Conservation (phyloP, 2,888 invertebrate genomes). For the Stictocephala bisonia region DNA sequence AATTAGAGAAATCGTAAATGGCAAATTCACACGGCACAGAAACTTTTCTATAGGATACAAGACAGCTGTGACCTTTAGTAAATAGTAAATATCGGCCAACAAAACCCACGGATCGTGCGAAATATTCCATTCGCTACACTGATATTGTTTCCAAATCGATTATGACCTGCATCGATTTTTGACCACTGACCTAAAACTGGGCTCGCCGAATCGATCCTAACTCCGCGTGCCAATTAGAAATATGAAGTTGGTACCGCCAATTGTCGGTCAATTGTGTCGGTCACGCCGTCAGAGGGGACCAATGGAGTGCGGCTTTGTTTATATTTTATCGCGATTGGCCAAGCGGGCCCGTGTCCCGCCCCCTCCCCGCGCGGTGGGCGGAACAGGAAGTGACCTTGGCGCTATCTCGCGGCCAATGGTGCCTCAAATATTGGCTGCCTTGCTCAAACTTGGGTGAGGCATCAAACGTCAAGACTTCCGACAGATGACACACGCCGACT, state of each 20-base stretch:
- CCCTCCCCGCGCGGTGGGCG: slow-evolving; percentile 20
- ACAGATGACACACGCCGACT: too few relatives aligned
- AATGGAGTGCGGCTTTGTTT: slow-evolving; percentile 27
- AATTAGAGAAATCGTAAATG: too few relatives aligned
- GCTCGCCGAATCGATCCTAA: background rate
- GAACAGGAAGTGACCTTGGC: slow-evolving; percentile 34
- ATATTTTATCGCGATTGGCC: slow-evolving; percentile 38
- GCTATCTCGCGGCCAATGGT: slow-evolving; percentile 28
- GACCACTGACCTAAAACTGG: slow-evolving; percentile 4
- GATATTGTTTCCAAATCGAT: slow-evolving; percentile 28
- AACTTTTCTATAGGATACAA: too few relatives aligned
- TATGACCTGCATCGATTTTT: background rate
- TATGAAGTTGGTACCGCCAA: background rate
- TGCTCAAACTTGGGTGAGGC: too few relatives aligned
- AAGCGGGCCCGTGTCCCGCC: slow-evolving; percentile 5
- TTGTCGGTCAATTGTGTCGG: slow-evolving; percentile 8
- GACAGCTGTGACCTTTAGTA: slow-evolving; percentile 14
- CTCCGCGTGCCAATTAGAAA: background rate
- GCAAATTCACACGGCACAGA: too few relatives aligned
- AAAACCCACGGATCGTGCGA: slow-evolving; percentile 19
- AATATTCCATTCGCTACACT: slow-evolving; percentile 3
- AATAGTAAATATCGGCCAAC: slow-evolving; percentile 17
- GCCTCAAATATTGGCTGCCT: slow-evolving; percentile 25
- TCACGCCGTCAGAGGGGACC: too few relatives aligned
- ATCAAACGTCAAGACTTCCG: too few relatives aligned